Conservation (phyloP, 2,797 vertebrate genomes). For the Pangasius macronema region DNA sequence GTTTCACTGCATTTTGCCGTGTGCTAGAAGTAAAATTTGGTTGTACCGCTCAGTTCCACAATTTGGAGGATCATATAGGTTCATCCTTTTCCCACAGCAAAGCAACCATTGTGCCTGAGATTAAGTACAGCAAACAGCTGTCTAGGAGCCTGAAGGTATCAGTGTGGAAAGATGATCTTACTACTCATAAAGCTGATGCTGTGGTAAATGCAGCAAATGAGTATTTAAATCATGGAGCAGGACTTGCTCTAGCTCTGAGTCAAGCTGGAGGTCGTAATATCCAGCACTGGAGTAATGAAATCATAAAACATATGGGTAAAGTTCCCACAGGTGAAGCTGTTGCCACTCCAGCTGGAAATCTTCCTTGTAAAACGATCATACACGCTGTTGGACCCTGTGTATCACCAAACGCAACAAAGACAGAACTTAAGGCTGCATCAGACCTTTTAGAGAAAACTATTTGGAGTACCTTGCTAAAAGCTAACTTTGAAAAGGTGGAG, state of each 20-base stretch:
- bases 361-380: slow-evolving; percentile 78
- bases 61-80: slow-evolving; percentile 40
- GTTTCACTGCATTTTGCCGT: slow-evolving; percentile 52
- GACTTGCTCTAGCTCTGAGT: slow-evolving; percentile 79
- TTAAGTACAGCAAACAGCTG: slow-evolving; percentile 65
- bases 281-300: slow-evolving; percentile 55
- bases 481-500: fast-evolving
- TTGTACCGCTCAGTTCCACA: slow-evolving; percentile 63
- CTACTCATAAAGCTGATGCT: slow-evolving; percentile 71
- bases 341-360: slow-evolving; percentile 62
- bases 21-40: slow-evolving; percentile 75
- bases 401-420: fast-evolving
- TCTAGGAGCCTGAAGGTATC: slow-evolving; percentile 66
- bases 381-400: slow-evolving; percentile 86
- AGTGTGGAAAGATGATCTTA: slow-evolving; percentile 86
- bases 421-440: fast-evolving
- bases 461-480: slow-evolving; percentile 57
- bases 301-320: fast-evolving
- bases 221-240: slow-evolving; percentile 67
- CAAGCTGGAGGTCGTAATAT: slow-evolving; percentile 76
- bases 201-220: slow-evolving; percentile 90
- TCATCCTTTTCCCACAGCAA: fast-evolving
- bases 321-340: slow-evolving; percentile 65
- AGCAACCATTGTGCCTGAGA: not conserved
- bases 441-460: slow-evolving; percentile 56